Conservation (phyloP, 2,797 vertebrate genomes). For the Chelonia mydas region DNA sequence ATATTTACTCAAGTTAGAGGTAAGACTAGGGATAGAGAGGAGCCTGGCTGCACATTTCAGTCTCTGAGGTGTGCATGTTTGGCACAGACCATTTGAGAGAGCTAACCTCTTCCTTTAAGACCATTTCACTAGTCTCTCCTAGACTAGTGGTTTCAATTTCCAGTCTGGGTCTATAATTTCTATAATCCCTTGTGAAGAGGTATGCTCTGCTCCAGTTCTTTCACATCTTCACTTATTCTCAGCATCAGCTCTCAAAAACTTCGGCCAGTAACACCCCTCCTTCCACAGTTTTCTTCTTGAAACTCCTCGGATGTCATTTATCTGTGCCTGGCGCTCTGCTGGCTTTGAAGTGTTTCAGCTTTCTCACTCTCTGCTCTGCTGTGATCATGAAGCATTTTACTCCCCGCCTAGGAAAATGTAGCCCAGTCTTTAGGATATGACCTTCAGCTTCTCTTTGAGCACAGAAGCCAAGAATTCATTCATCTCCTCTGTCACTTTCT, state of each 20-base stretch:
- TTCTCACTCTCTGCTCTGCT: not conserved
- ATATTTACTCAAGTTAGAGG: no score
- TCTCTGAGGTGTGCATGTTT: no score
- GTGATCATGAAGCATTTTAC: not conserved
- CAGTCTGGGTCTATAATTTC: no score
- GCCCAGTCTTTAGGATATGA: rapidly evolving
- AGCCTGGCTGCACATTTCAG: not conserved
- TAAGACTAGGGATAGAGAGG: not conserved
- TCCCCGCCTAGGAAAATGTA: not conserved
- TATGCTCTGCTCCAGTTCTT: not conserved
- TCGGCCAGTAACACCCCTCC: not conserved
- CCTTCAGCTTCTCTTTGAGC: not conserved
- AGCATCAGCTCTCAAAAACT: not conserved
- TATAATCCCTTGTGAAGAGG: not conserved
- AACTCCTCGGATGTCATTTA: not conserved
- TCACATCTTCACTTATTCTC: not conserved
- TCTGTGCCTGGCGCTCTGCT: no score
- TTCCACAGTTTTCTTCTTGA: not conserved
- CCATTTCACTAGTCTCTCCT: no score
- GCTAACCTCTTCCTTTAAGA: no score
- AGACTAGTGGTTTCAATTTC: no score
- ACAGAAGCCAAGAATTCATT: not conserved
- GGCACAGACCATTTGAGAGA: no score
- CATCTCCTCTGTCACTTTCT: no score
- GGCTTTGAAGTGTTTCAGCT: rapidly evolving